These are phyloP conservation scores for Scaptomyza reducta DNA, from an alignment of 2,888 invertebrate species.

Conservation along the genomic window DNA sequence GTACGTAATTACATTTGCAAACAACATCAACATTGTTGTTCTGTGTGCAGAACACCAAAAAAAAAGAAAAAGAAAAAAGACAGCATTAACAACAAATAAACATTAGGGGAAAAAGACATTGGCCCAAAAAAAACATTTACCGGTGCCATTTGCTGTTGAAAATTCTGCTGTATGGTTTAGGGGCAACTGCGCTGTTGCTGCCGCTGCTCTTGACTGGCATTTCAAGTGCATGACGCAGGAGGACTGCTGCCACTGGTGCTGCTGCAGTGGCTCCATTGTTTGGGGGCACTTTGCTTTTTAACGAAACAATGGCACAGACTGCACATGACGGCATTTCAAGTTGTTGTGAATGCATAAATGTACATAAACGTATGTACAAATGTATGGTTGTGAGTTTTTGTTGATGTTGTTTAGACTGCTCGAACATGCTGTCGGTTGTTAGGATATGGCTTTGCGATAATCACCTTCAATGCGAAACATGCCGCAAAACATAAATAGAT, in stretches of 20 bases:
- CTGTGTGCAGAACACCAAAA: conserved; percentile 25
- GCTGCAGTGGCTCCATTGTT: conserved; percentile 42
- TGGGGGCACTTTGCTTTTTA: conserved; percentile 35
- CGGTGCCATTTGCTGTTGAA: conserved; percentile 12
- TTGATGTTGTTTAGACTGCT: conserved; percentile 25
- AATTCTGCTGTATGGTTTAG: conserved; percentile 30
- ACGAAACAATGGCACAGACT: conserved; percentile 62
- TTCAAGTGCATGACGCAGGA: conserved; percentile 64
- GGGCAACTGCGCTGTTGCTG: conserved; percentile 29
- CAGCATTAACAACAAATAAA: conserved; percentile 33
- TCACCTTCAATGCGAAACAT: conserved; percentile 55
- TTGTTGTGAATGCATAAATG: conserved; percentile 23
- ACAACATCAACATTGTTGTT: conserved; percentile 47
- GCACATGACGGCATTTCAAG: conserved; percentile 66
- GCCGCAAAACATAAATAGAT: conserved; percentile 42
- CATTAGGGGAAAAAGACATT: conserved; percentile 16
- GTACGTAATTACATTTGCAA: conserved; percentile 62
- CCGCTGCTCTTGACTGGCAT: conserved; percentile 60
- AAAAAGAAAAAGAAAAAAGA: not conserved
- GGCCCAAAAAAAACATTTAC: conserved; percentile 24
- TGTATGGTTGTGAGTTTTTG: conserved; percentile 17
- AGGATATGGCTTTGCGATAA: conserved; percentile 42
- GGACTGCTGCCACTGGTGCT: conserved; percentile 33
- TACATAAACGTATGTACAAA: not conserved
- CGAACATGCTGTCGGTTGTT: conserved; percentile 14